These are phyloP conservation scores for Gryon sp. DNA, from an alignment of 1,140 invertebrate species.

Conservation along the genomic window DNA sequence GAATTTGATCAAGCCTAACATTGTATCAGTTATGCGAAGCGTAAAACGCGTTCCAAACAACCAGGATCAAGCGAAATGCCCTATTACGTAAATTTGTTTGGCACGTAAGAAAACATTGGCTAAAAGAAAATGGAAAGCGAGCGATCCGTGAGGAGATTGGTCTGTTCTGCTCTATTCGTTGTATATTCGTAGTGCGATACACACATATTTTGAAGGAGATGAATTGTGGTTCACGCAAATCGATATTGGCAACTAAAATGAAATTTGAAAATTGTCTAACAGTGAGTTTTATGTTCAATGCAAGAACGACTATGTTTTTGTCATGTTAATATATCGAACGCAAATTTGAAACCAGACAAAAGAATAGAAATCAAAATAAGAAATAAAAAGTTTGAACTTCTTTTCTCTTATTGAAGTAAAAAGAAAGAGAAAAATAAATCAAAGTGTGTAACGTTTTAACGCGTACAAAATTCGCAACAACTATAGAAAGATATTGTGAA, in stretches of 20 bases:
- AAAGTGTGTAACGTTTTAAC: slow-evolving; percentile 35
- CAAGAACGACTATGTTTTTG: not conserved
- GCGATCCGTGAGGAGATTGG: slow-evolving; percentile 37
- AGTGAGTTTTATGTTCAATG: slow-evolving; percentile 1
- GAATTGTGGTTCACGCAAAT: slow-evolving; percentile 2
- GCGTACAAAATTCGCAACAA: slow-evolving; percentile 35
- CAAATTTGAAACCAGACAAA: not conserved
- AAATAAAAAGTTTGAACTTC: not conserved
- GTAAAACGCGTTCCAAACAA: slow-evolving; percentile 34
- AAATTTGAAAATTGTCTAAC: slow-evolving; percentile 3
- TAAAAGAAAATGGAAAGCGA: slow-evolving; percentile 39
- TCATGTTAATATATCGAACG: slow-evolving; percentile 15
- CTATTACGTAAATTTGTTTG: slow-evolving; percentile 50
- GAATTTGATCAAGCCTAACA: slow-evolving; percentile 47
- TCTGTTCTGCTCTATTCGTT: slow-evolving; percentile 45
- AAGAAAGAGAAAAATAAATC: not conserved
- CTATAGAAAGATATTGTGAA: slow-evolving; percentile 26
- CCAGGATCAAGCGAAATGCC: slow-evolving; percentile 22
- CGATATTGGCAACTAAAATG: slow-evolving; percentile 12
- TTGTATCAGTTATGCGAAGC: slow-evolving; percentile 43
- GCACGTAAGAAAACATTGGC: slow-evolving; percentile 42
- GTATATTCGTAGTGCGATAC: slow-evolving; percentile 18
- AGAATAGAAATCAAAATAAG: too few species aligned
- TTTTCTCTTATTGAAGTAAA: too few species aligned
- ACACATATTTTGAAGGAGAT: slow-evolving; percentile 23